Conservation (phyloP, 2,888 invertebrate genomes). For the Petrolisthes manimaculis region DNA sequence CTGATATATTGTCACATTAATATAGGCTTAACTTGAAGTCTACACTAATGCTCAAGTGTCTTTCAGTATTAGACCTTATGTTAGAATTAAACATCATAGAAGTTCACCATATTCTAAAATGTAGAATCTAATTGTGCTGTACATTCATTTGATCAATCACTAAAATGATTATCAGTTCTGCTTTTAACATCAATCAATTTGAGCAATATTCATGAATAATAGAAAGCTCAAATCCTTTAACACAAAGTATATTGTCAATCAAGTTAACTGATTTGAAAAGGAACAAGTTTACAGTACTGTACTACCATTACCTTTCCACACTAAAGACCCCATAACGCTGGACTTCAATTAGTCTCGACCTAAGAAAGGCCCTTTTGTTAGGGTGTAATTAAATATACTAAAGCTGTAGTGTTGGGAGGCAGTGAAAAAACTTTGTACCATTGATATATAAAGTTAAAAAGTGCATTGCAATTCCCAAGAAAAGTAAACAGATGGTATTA, state of each 20-base stretch:
- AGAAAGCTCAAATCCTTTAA: slow-evolving; percentile 43
- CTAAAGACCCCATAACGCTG: slow-evolving; percentile 53
- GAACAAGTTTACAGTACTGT: slow-evolving; percentile 2
- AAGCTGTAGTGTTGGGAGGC: background rate
- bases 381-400: slow-evolving; percentile 32
- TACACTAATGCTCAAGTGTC: no score
- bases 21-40: background rate
- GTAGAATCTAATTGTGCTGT: no score
- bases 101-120: no score
- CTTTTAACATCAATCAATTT: slow-evolving; percentile 5
- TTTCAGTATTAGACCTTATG: no score
- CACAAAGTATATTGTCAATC: slow-evolving; percentile 21
- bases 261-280: slow-evolving; percentile 9
- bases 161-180: no score
- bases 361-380: slow-evolving; percentile 53
- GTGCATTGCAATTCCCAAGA: background rate
- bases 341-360: slow-evolving; percentile 57
- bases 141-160: no score
- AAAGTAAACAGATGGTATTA: background rate
- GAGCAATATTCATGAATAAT: slow-evolving; percentile 36
- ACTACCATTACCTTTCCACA: slow-evolving; percentile 44
- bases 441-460: background rate
- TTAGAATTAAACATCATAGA: no score
- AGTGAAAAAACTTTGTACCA: background rate
- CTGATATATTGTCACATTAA: background rate